Evolutionary conservation across 2,797 vertebrate species (phyloP).

Genomic region (Antennarius maculatus): DNA sequence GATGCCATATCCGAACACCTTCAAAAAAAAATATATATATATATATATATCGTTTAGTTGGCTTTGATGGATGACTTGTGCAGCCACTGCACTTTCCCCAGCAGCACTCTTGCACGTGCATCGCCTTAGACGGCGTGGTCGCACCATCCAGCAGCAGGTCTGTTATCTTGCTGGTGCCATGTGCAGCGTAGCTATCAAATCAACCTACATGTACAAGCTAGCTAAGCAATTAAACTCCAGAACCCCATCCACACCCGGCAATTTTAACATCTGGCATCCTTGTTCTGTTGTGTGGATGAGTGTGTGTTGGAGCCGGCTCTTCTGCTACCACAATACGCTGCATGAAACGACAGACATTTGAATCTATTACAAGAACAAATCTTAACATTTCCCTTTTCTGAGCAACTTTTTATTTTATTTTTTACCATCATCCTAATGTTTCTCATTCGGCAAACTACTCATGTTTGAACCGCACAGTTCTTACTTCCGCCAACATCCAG

Average conservation of each 20-base stretch:
- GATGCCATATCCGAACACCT: slow-evolving; percentile 40
- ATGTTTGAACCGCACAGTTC: not conserved
- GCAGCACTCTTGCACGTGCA: slow-evolving; percentile 31
- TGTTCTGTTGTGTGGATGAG: slow-evolving; percentile 42
- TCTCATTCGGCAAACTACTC: not conserved
- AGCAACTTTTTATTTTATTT: slow-evolving; percentile 4
- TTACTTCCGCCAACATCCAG: not conserved
- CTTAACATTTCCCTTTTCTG: slow-evolving; percentile 4
- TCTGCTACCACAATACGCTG: slow-evolving; percentile 63
- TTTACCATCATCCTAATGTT: not conserved
- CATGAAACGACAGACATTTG: slow-evolving; percentile 36
- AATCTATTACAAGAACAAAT: slow-evolving; percentile 39
- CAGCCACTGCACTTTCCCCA: slow-evolving; percentile 59
- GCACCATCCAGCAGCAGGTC: slow-evolving; percentile 57
- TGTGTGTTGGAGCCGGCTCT: slow-evolving; percentile 56
- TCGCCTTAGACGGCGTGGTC: slow-evolving; percentile 20
- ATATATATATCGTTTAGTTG: slow-evolving; percentile 59
- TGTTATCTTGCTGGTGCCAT: slow-evolving; percentile 53
- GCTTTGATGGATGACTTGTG: slow-evolving; percentile 76
- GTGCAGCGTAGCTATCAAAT: slow-evolving; percentile 67
- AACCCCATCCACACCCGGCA: slow-evolving; percentile 56
- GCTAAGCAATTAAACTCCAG: slow-evolving; percentile 72
- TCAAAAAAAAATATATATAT: slow-evolving; percentile 53
- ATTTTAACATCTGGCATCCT: slow-evolving; percentile 74
- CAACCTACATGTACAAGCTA: slow-evolving; percentile 57